Evolutionary conservation across 2,113 vertebrate species (phyloP), one percentile per base, ranked within the genome.

Genomic region (Haliaeetus leucogaster): DNA sequence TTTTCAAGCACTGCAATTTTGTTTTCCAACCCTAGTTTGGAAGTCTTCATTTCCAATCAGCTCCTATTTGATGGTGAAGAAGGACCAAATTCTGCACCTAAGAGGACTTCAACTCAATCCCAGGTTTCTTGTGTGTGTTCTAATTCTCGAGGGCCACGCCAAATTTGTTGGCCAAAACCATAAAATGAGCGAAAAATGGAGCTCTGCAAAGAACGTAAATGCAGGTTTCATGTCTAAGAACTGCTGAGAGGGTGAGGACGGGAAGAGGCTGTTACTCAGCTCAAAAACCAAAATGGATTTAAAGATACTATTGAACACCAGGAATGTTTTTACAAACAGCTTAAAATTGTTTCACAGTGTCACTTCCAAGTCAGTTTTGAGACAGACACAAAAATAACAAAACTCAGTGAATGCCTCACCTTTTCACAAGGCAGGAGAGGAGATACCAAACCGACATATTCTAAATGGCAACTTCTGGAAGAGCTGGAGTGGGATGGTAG

Each of bases 371-470:
- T 27, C 19, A 55, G 13, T 34, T 53, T 13, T 47, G 42, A 71
- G 27, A 65, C 27, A 22, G 40, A 61, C 16, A 21, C 42, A 58
- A n/a, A 71, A 63, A 34, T 45, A 82, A 68, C 29, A 27, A 30
- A 63, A 76, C 17, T 36, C 23, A 13, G 22, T 78, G 22, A 38
- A 38, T 23, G 52, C 7, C 25, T 74, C 3, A 1, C 6, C 21
- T 61, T 81, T n/a, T 59, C 22, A 73, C 5, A 27, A 19, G 20
- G 13, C 0, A 0, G 27, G 1, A 1, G 30, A 36, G 29, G 19
- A 81, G 10, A 55, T 47, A 15, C 13, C 18, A 36, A 67, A 26
- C 15, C 3, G 0, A 29, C 3, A 11, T 32, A 34, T 32, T 68
- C n/a, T n/a, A 32, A 67, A 25, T 2, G 3, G 29, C 25, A 47